Percentiles rank a stretch among this genome's conserved stretches.
Conservation (phyloP, 2,888 invertebrate species). For the Xestia c-nigrum region DNA sequence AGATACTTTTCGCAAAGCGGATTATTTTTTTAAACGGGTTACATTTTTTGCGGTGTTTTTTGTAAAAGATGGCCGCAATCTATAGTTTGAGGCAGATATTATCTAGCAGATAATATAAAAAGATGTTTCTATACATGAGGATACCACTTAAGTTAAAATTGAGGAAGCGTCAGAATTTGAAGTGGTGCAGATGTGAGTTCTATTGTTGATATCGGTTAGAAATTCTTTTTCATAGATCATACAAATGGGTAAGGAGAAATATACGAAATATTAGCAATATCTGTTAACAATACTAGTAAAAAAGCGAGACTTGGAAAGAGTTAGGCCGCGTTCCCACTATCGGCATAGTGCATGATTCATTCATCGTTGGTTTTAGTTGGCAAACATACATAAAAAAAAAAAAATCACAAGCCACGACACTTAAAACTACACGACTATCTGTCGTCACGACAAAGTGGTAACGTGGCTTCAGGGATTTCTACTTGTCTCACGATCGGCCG, state of each 20-base stretch:
- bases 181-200: constrained; percentile 67
- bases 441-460: too few relatives aligned
- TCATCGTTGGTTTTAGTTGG: too few relatives aligned
- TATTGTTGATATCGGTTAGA: constrained; percentile 32
- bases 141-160: constrained; percentile 61
- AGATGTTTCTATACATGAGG: constrained; percentile 46
- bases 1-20: constrained; percentile 84
- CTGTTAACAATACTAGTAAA: neutral
- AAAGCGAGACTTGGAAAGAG: neutral
- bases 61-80: constrained; percentile 63
- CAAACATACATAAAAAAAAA: too few relatives aligned
- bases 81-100: constrained; percentile 64
- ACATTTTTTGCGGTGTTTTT: constrained; percentile 76
- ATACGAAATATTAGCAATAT: constrained; percentile 25
- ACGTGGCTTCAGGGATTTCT: too few relatives aligned
- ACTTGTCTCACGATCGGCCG: too few relatives aligned
- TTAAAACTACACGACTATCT: too few relatives aligned
- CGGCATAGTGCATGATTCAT: too few relatives aligned
- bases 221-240: neutral
- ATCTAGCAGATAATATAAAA: constrained; percentile 63
- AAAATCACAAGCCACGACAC: too few relatives aligned
- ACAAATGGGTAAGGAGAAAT: neutral
- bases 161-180: constrained; percentile 61
- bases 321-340: too few relatives aligned
- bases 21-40: constrained; percentile 86